Evolutionary conservation across 2,888 invertebrate genomes (phyloP), one percentile per base, ranked within the genome.

Genomic region (Stenurella melanura): DNA sequence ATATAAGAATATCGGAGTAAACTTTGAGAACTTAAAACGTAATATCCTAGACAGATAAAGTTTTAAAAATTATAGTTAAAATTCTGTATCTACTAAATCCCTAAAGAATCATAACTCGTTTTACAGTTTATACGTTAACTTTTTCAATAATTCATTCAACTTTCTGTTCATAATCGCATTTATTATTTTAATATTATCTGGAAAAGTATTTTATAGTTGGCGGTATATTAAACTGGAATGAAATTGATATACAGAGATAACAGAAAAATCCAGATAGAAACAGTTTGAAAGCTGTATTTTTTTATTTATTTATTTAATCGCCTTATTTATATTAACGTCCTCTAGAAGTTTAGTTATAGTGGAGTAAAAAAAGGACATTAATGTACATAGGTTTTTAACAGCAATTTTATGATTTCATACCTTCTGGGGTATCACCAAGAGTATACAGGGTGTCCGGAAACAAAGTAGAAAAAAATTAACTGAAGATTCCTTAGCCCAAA

Each of bases 1-100:
- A 50, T n/a, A n/a, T 50, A n/a, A 50, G 1, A 15, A 10, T 0
- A 50, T 5, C n/a, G 6, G n/a, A n/a, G n/a, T n/a, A 50, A 50
- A 50, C n/a, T 50, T 50, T 50, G 50, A n/a, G n/a, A 50, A 50
- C 50, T 42, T 42, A 12, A 1, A 42, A 12, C 42, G 15, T n/a
- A n/a, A 42, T 26, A 26, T 15, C 12, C 42, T 4, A 15, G 4
- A 12, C n/a, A 50, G 12, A 50, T 50, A 17, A 50, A 50, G 50
- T 50, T 50, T 15, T 50, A n/a, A n/a, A 50, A 50, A 50, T n/a
- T 50, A 50, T n/a, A 50, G n/a, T n/a, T 50, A n/a, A n/a, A 50
- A n/a, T 50, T 15, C n/a, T n/a, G 1, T 50, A 17, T 50, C 5
- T 5, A 50, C 42, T 12, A 42, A 42, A 42, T 12, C 15, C 12